phyloP scores from a whole-genome alignment of 2,113 vertebrate species.

The Rhinolophus sinicus region DNA sequence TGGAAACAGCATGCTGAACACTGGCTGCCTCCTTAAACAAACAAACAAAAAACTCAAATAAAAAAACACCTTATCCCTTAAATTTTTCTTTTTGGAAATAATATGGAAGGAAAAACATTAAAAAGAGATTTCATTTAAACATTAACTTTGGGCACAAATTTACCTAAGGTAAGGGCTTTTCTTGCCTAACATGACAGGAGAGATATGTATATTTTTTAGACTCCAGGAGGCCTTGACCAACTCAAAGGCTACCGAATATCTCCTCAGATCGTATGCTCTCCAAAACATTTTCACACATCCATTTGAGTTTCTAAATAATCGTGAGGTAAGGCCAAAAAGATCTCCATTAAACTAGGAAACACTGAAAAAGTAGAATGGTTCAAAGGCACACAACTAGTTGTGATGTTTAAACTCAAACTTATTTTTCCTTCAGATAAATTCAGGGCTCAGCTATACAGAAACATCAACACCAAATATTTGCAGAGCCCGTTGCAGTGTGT shows the following conservation, averaged over 20 bases:
- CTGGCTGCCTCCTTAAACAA: not conserved
- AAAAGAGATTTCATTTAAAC: slow-evolving; percentile 1
- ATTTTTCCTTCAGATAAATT: slow-evolving; percentile 7
- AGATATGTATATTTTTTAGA: not conserved
- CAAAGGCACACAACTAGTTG: not conserved
- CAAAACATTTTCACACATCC: not conserved
- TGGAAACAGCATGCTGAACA: not conserved
- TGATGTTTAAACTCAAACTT: not conserved
- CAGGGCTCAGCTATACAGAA: not conserved
- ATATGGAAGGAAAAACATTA: not conserved
- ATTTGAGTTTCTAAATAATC: not conserved
- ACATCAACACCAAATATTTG: not conserved
- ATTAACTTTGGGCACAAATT: not conserved
- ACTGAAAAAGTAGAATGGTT: not conserved
- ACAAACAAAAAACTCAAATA: not conserved
- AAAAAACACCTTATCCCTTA: not conserved
- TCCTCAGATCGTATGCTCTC: not conserved
- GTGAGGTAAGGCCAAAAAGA: not conserved
- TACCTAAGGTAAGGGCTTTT: not conserved
- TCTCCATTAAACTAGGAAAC: not conserved
- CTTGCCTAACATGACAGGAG: not conserved
- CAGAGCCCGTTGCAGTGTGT: not conserved
- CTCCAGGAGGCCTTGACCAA: not conserved
- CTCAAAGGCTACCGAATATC: not conserved
- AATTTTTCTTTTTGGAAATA: not conserved